A percentile compares a stretch with the other conserved stretches of the same genome.
Conservation (phyloP, 2,888 invertebrate species). For the Scaptodrosophila latifasciaeformis region DNA sequence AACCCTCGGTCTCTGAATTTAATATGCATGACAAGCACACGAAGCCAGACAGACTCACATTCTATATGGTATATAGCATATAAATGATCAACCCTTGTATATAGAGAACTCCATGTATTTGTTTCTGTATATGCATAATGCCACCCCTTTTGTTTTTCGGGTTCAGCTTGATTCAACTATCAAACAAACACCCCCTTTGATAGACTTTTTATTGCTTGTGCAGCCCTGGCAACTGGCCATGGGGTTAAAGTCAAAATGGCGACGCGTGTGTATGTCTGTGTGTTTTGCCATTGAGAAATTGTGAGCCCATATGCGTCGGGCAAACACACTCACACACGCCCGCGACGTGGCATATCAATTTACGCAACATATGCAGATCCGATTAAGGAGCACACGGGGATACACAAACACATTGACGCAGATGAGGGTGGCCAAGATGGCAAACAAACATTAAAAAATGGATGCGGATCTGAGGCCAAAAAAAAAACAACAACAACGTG, state of each 20-base stretch:
- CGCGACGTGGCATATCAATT: constrained; percentile 50
- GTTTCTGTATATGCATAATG: constrained; percentile 48
- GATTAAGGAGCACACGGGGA: constrained; percentile 36
- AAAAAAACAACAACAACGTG: constrained; percentile 28
- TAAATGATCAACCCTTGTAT: constrained; percentile 42
- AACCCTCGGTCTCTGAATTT: background rate
- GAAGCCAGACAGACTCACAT: background rate
- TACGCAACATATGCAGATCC: constrained; percentile 67
- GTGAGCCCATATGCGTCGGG: constrained; percentile 36
- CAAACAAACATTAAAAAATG: constrained; percentile 16
- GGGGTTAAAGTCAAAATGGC: constrained; percentile 64
- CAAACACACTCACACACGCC: constrained; percentile 4
- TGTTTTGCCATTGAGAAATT: constrained; percentile 26
- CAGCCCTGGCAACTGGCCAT: constrained; percentile 31
- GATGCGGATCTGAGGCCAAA: constrained; percentile 27
- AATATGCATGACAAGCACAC: constrained; percentile 38
- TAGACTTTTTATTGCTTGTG: too few relatives aligned
- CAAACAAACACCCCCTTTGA: constrained; percentile 40
- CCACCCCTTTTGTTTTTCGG: constrained; percentile 36
- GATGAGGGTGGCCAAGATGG: background rate
- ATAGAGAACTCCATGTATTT: constrained; percentile 2
- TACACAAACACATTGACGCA: constrained; percentile 3
- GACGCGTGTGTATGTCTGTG: too few relatives aligned
- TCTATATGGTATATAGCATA: too few relatives aligned
- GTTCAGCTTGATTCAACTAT: too few relatives aligned